Percentiles rank a stretch among this genome's conserved stretches.
phyloP scores from a whole-genome alignment of 2,797 vertebrate genomes.

The Apodemus agrarius region DNA sequence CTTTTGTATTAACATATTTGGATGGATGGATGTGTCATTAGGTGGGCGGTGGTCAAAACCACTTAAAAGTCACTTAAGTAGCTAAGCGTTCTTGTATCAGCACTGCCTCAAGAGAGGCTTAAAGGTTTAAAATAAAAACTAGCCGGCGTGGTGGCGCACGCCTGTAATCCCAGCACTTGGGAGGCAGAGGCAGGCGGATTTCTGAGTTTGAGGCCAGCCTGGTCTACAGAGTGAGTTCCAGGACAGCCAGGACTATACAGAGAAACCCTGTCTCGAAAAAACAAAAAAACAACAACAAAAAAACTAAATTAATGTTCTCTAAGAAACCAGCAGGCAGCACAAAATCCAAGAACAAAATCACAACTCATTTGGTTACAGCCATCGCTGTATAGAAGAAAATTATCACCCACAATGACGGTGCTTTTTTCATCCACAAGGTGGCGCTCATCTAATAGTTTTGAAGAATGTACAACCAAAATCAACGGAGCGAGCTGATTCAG shows the following conservation, averaged over 20 bases:
- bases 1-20: neutral
- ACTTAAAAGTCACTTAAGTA: neutral
- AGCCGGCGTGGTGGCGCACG: too few relatives aligned
- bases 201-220: too few relatives aligned
- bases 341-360: neutral
- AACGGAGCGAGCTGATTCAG: neutral
- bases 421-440: slow-evolving; percentile 82
- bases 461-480: neutral
- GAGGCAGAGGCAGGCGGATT: too few relatives aligned
- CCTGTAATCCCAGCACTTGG: too few relatives aligned
- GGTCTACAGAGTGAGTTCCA: too few relatives aligned
- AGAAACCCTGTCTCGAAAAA: too few relatives aligned
- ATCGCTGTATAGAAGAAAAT: neutral
- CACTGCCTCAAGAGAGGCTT: neutral
- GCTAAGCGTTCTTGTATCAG: neutral
- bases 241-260: too few relatives aligned
- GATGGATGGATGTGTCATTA: neutral
- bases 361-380: neutral
- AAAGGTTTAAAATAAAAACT: neutral
- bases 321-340: slow-evolving; percentile 16
- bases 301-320: neutral
- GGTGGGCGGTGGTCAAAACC: neutral
- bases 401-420: neutral
- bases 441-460: slow-evolving; percentile 79
- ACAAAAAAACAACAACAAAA: too few relatives aligned